A percentile compares a stretch with the other conserved stretches of the same genome.
Conservation (phyloP, 2,888 invertebrate genomes). For the Polia nebulosa region DNA sequence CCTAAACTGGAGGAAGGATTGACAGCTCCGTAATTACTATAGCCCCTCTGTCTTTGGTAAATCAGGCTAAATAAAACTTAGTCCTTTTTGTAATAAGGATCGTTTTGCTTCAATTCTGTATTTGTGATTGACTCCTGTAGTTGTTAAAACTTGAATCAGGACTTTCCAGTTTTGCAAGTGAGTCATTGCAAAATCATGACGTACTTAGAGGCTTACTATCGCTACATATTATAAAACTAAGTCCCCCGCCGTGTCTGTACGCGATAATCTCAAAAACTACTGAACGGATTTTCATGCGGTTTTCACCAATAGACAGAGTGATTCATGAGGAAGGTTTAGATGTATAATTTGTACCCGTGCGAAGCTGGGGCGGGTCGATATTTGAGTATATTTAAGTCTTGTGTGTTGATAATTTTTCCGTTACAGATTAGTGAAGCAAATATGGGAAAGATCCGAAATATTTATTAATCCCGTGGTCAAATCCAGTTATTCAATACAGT, state of each 20-base stretch:
- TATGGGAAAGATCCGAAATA: not conserved
- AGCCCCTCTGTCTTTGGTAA: constrained; percentile 8
- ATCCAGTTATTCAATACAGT: not conserved
- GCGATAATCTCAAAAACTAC: too few relatives aligned
- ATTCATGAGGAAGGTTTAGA: too few relatives aligned
- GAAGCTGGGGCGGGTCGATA: too few relatives aligned
- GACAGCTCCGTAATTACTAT: constrained; percentile 17
- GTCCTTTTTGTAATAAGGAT: constrained; percentile 6
- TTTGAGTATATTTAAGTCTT: constrained; percentile 2
- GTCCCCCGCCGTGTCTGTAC: too few relatives aligned
- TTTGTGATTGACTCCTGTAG: constrained; percentile 7
- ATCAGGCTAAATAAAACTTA: constrained; percentile 33
- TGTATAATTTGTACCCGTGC: too few relatives aligned
- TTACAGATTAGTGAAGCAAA: not conserved
- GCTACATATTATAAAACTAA: too few relatives aligned
- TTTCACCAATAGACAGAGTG: too few relatives aligned
- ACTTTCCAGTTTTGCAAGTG: constrained; percentile 56
- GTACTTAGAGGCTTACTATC: not conserved
- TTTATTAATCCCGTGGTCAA: too few relatives aligned
- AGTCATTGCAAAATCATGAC: constrained; percentile 48
- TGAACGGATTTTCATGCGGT: too few relatives aligned
- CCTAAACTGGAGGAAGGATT: constrained; percentile 6
- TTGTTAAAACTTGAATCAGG: constrained; percentile 49
- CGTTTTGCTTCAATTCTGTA: constrained; percentile 23
- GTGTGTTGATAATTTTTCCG: constrained; percentile 7